These are phyloP conservation scores for Pocillopora meandrina DNA, from an alignment of 92 coral and sea anemone genomes.

Conservation along the genomic window DNA sequence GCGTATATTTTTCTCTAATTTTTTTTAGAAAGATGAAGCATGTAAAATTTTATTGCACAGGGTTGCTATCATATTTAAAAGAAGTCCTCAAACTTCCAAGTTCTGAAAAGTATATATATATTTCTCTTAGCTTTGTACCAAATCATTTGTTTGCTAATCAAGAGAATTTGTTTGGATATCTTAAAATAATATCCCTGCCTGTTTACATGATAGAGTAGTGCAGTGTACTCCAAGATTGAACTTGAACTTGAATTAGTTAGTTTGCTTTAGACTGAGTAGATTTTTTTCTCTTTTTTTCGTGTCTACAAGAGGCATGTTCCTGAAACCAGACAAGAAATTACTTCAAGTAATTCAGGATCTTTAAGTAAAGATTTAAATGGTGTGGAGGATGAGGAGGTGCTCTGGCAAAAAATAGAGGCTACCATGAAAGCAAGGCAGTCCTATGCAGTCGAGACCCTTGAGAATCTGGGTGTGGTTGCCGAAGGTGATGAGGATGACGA, in stretches of 20 bases:
- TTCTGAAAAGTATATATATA: too few relatives aligned
- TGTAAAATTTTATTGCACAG: too few relatives aligned
- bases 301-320: conserved; percentile 53
- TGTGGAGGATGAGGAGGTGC: conserved; percentile 46
- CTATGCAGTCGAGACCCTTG: conserved; percentile 72
- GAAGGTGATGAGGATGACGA: conserved; percentile 81
- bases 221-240: neutral
- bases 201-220: neutral
- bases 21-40: too few relatives aligned
- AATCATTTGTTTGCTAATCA: too few relatives aligned
- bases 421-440: conserved; percentile 68
- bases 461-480: conserved; percentile 78
- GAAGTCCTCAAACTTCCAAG: too few relatives aligned
- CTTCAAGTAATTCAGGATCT: conserved; percentile 4
- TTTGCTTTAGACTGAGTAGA: neutral
- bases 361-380: conserved; percentile 8
- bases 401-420: conserved; percentile 77
- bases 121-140: too few relatives aligned
- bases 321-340: conserved; percentile 36
- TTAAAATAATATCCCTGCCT: too few relatives aligned
- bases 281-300: conserved; percentile 15
- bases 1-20: too few relatives aligned
- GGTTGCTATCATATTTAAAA: too few relatives aligned
- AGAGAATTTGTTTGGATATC: too few relatives aligned
- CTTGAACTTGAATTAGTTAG: neutral